These are phyloP conservation scores for Zootermopsis nevadensis DNA, from an alignment of 2,888 invertebrate species.

Conservation along the genomic window DNA sequence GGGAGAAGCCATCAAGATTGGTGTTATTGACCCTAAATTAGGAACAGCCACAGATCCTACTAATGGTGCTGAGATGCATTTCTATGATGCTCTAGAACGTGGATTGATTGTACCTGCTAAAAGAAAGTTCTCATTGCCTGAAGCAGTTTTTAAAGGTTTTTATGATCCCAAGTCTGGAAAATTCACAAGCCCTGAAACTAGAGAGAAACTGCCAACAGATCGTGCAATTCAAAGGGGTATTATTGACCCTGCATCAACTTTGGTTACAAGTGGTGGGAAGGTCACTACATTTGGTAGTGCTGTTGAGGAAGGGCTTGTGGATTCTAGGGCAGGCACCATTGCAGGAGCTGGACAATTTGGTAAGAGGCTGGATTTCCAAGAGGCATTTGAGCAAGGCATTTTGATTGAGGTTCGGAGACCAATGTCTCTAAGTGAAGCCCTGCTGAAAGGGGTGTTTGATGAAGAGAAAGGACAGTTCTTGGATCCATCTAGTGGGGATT, in stretches of 20 bases:
- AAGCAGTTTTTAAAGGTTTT: slow-evolving; percentile 91
- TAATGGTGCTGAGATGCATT: slow-evolving; percentile 77
- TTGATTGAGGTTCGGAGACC: slow-evolving; percentile 85
- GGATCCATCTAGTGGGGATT: slow-evolving; percentile 82
- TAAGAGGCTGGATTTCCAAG: slow-evolving; percentile 77
- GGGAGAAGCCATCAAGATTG: slow-evolving; percentile 80
- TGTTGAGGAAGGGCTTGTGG: slow-evolving; percentile 79
- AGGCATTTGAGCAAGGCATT: slow-evolving; percentile 86
- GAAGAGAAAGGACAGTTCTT: slow-evolving; percentile 83
- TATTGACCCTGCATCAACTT: slow-evolving; percentile 86
- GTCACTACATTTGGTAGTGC: slow-evolving; percentile 87
- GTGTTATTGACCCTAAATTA: slow-evolving; percentile 81
- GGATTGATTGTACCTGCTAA: slow-evolving; percentile 86
- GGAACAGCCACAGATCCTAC: slow-evolving; percentile 84
- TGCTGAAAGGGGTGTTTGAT: slow-evolving; percentile 84
- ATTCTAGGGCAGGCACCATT: slow-evolving; percentile 79
- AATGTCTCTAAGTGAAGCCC: slow-evolving; percentile 82
- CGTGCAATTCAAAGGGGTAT: slow-evolving; percentile 86
- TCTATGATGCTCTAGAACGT: slow-evolving; percentile 86
- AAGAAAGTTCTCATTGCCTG: slow-evolving; percentile 84
- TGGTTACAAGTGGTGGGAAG: slow-evolving; percentile 82
- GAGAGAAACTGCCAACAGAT: slow-evolving; percentile 82
- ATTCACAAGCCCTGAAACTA: slow-evolving; percentile 82
- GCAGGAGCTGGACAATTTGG: slow-evolving; percentile 70
- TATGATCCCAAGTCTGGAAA: slow-evolving; percentile 88